Conservation (phyloP, 2,797 vertebrate species). For the Agapornis canus region DNA sequence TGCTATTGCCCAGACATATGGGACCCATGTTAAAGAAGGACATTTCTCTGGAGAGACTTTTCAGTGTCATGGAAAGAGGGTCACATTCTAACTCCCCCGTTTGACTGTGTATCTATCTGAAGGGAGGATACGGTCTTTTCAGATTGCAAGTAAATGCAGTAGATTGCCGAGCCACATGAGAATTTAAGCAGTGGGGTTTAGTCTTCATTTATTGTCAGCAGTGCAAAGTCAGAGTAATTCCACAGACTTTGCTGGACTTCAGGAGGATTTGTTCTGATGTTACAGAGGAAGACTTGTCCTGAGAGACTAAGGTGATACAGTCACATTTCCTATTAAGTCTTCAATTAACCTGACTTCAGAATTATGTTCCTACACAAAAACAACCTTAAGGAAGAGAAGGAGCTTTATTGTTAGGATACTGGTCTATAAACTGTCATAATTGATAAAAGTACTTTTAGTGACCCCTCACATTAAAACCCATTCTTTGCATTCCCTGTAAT, state of each 20-base stretch:
- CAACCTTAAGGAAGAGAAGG: background rate
- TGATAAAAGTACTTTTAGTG: conserved; percentile 26
- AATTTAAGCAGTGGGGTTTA: conserved; percentile 26
- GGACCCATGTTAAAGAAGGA: background rate
- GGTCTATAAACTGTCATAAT: background rate
- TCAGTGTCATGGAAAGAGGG: background rate
- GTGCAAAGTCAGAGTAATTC: conserved; percentile 43
- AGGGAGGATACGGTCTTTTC: background rate
- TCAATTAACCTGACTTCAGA: background rate
- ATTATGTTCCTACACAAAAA: background rate
- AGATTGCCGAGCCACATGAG: background rate
- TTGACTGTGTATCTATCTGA: background rate
- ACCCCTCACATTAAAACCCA: background rate
- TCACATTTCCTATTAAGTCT: background rate
- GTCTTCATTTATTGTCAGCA: conserved; percentile 24
- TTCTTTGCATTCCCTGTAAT: background rate
- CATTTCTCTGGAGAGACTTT: background rate
- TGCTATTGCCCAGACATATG: background rate
- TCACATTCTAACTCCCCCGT: background rate
- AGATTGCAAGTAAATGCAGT: background rate
- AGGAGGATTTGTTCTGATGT: conserved; percentile 5
- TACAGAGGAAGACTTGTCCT: background rate
- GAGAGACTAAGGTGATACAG: background rate
- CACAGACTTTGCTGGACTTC: background rate
- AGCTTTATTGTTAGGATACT: background rate